Evolutionary conservation across 2,113 vertebrate species (phyloP), one percentile per base, ranked within the genome.

Genomic region (Sceloporus tristichus): DNA sequence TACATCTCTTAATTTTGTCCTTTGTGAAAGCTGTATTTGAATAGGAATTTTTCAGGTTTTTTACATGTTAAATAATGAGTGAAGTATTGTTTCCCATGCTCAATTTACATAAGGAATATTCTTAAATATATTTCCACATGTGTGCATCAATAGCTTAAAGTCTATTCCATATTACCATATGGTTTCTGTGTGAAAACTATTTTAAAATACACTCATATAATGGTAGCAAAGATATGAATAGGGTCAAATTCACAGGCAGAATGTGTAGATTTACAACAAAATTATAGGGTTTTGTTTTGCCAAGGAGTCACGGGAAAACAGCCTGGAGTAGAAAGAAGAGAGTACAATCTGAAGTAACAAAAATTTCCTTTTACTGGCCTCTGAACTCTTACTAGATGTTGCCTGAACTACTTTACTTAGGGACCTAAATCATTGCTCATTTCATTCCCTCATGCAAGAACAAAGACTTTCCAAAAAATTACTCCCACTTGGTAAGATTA

Each of bases 11-110:
- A 92, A 94, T 92, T 89, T 87, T 92, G 62, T 91, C 88, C 83
- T 90, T 91, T 89, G 75, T 86, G 85, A 92, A 91, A 91, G 66
- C 38, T 73, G 82, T 91, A 91, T 95, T 94, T 94, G 90, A 93
- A 91, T 87, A 91, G 65, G 34, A 89, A 77, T 73, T 9, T 92
- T 85, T 94, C 93, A 91, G 86, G 89, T 79, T 84, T 94, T 59
- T 88, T 88, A 88, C 84, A 85, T 90, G 87, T 91, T 90, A 85
- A 92, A 88, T 90, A 93, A 92, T 0, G 2, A 9, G 56, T 62
- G 56, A 89, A 88, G 92, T 90, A 85, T 23, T n/a, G 82, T 91
- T 90, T 91, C 85, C 84, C 81, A n/a, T 77, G 78, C 88, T 91
- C 87, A 85, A 79, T 86, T 88, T 82, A 90, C 68, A 88, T 74